These are phyloP conservation scores for Nymphalis io DNA, from an alignment of 1,140 invertebrate genomes.

Conservation along the genomic window DNA sequence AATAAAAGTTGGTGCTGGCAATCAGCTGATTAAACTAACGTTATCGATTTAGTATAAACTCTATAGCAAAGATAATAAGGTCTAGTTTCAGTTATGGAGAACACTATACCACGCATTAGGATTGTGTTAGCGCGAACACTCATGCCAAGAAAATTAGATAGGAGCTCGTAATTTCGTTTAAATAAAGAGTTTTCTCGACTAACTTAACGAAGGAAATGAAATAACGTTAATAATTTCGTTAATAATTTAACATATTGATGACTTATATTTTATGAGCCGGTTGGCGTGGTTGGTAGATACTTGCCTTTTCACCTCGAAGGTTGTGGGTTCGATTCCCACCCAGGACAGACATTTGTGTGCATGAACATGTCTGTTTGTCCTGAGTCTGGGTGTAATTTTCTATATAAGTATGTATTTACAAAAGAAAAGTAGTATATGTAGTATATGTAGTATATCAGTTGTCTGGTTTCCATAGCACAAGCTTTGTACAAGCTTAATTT, in stretches of 20 bases:
- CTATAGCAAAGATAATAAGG: constrained; percentile 20
- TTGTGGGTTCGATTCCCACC: no score
- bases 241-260: background rate
- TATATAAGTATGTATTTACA: no score
- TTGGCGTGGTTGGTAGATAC: no score
- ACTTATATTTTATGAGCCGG: background rate
- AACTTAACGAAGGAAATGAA: constrained; percentile 21
- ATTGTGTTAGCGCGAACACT: constrained; percentile 47
- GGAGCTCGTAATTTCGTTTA: constrained; percentile 52
- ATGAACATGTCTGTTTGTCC: no score
- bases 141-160: constrained; percentile 54
- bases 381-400: no score
- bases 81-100: constrained; percentile 23
- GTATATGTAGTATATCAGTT: no score
- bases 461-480: no score
- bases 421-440: no score
- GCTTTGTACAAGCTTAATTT: no score
- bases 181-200: constrained; percentile 51
- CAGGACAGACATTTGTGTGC: no score
- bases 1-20: constrained; percentile 46
- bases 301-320: no score
- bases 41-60: constrained; percentile 31
- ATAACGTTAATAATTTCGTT: background rate
- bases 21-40: constrained; percentile 47
- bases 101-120: constrained; percentile 28